A percentile compares a stretch with the other conserved stretches of the same genome.
These are phyloP conservation scores for Orientallactaga sibirica DNA, from an alignment of 2,797 vertebrate genomes.

Conservation along the genomic window DNA sequence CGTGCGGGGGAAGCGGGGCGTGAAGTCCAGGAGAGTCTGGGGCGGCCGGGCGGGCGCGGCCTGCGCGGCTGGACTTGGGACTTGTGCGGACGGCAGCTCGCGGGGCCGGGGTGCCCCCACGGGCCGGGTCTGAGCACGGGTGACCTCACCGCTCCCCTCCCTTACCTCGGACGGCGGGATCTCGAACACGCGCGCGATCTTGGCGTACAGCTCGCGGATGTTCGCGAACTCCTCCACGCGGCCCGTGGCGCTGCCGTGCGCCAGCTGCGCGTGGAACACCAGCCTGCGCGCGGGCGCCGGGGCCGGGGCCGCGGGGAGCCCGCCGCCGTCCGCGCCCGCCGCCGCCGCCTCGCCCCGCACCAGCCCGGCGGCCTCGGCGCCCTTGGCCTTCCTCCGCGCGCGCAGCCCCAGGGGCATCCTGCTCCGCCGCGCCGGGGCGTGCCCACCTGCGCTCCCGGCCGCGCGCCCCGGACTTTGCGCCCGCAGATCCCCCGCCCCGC, in stretches of 20 bases:
- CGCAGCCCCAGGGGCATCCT: constrained; percentile 94
- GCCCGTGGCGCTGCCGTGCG: constrained; percentile 97
- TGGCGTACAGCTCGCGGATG: constrained; percentile 93
- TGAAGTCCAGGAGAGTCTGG: constrained; percentile 27
- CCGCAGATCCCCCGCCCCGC: too few species aligned
- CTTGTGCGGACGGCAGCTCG: not conserved
- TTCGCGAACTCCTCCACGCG: constrained; percentile 95
- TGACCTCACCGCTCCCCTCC: not conserved
- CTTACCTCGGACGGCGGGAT: constrained; percentile 87
- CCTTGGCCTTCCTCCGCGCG: constrained; percentile 88
- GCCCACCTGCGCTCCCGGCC: constrained; percentile 60
- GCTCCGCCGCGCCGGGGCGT: not conserved
- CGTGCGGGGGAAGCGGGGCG: not conserved
- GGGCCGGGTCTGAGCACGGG: not conserved
- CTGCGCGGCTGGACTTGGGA: not conserved
- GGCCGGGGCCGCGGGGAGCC: constrained; percentile 81
- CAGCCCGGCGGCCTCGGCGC: constrained; percentile 82
- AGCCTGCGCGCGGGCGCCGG: constrained; percentile 83
- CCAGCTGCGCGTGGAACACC: constrained; percentile 97
- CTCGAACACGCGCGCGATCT: constrained; percentile 90
- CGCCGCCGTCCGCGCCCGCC: constrained; percentile 88
- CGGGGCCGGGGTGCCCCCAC: not conserved
- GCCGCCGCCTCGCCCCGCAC: constrained; percentile 96
- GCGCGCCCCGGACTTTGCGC: constrained; percentile 70
- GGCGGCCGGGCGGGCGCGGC: not conserved